These are phyloP conservation scores for Rhabdornis inornatus DNA, from an alignment of 2,113 vertebrate species.

Conservation along the genomic window DNA sequence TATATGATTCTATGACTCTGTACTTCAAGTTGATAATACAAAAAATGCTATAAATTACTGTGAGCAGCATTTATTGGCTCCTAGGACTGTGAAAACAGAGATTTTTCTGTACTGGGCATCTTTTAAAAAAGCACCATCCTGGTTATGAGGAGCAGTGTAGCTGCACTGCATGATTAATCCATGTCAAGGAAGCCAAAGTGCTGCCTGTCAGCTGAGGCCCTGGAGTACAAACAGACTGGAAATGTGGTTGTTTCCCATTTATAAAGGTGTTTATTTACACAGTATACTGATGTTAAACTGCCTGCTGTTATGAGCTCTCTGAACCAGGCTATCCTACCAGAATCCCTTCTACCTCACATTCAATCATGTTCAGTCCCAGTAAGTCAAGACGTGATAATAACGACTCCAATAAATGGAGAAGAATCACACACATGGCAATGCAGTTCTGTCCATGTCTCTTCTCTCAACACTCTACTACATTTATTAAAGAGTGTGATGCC, in stretches of 20 bases:
- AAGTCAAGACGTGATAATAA: neutral
- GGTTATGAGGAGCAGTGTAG: neutral
- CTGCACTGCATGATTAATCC: neutral
- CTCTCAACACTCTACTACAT: neutral
- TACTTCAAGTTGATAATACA: neutral
- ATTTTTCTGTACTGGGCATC: neutral
- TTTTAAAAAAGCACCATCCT: neutral
- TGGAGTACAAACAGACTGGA: neutral
- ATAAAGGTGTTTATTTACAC: neutral
- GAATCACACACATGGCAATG: neutral
- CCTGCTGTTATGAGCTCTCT: neutral
- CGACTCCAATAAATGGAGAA: neutral
- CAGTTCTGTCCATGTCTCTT: neutral
- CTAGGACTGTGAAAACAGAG: neutral
- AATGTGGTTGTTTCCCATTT: neutral
- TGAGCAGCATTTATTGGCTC: neutral
- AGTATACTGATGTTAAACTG: neutral
- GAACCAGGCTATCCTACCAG: neutral
- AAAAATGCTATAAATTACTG: neutral
- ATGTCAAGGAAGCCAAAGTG: neutral
- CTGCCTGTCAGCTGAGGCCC: neutral
- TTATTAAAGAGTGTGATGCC: neutral
- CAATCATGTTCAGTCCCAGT: neutral
- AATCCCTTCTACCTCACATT: neutral
- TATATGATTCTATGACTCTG: rapidly evolving